These are phyloP conservation scores for Pycnonotus jocosus DNA, from an alignment of 2,113 vertebrate genomes.

Conservation along the genomic window DNA sequence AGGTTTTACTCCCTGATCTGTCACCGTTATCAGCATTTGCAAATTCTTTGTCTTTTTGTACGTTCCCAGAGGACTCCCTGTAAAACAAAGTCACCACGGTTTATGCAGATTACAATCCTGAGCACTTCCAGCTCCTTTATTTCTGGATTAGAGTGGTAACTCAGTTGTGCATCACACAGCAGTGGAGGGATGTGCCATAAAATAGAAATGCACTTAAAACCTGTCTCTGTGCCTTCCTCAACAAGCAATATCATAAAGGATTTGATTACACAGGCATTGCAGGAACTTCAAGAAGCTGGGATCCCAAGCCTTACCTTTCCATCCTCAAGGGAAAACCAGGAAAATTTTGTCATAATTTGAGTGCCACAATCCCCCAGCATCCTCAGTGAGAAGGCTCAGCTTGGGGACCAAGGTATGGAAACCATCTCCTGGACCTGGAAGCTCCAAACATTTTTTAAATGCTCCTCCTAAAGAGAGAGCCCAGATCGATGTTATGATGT, in stretches of 20 bases:
- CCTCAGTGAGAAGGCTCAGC: neutral
- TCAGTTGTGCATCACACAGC: neutral
- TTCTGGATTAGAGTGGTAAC: neutral
- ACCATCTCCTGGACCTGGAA: neutral
- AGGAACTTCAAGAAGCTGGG: neutral
- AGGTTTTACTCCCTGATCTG: neutral
- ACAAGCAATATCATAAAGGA: neutral
- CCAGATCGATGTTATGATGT: neutral
- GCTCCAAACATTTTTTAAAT: neutral
- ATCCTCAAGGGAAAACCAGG: neutral
- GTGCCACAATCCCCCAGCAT: neutral
- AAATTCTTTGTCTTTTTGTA: neutral
- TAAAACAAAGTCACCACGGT: neutral
- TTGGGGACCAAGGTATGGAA: neutral
- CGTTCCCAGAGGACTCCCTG: neutral
- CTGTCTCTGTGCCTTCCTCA: neutral
- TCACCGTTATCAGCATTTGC: neutral
- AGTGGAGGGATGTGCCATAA: neutral
- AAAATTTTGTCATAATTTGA: neutral
- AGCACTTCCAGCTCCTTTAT: neutral
- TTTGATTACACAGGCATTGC: neutral
- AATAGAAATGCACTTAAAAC: neutral
- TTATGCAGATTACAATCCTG: neutral
- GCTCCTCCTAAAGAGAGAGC: neutral
- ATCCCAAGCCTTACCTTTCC: neutral